Percentiles rank a stretch among this genome's conserved stretches.
phyloP scores from a whole-genome alignment of 2,888 invertebrate species.

The Thera obeliscata region DNA sequence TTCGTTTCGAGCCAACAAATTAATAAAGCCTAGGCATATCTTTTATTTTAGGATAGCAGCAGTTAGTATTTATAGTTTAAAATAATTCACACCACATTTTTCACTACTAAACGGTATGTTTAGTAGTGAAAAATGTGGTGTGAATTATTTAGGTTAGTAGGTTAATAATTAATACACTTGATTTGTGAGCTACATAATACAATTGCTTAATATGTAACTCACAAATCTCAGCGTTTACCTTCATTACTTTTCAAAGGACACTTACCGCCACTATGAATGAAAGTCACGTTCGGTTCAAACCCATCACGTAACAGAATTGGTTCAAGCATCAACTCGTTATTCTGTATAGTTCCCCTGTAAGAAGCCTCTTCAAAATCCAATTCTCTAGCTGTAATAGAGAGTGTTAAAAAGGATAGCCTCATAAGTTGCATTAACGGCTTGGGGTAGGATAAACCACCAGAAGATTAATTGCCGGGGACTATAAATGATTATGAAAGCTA shows the following conservation, averaged over 20 bases:
- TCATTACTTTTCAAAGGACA: slow-evolving; percentile 12
- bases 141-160: no score
- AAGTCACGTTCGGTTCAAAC: slow-evolving; percentile 55
- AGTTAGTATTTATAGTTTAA: no score
- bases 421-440: slow-evolving; percentile 32
- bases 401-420: slow-evolving; percentile 36
- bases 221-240: not conserved
- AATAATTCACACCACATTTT: no score
- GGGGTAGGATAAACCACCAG: slow-evolving; percentile 27
- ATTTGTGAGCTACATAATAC: no score
- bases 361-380: slow-evolving; percentile 59
- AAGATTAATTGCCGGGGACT: slow-evolving; percentile 34
- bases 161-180: no score
- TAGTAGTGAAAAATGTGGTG: no score
- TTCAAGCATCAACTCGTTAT: slow-evolving; percentile 49
- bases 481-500: slow-evolving; percentile 25
- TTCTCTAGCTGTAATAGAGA: slow-evolving; percentile 58
- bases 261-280: slow-evolving; percentile 63
- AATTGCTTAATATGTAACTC: no score
- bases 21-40: no score
- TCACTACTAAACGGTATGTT: no score
- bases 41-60: no score
- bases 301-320: slow-evolving; percentile 55
- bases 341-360: slow-evolving; percentile 61
- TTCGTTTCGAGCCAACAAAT: no score